Conservation (phyloP, 2,797 vertebrate species). For the Monodelphis domestica region DNA sequence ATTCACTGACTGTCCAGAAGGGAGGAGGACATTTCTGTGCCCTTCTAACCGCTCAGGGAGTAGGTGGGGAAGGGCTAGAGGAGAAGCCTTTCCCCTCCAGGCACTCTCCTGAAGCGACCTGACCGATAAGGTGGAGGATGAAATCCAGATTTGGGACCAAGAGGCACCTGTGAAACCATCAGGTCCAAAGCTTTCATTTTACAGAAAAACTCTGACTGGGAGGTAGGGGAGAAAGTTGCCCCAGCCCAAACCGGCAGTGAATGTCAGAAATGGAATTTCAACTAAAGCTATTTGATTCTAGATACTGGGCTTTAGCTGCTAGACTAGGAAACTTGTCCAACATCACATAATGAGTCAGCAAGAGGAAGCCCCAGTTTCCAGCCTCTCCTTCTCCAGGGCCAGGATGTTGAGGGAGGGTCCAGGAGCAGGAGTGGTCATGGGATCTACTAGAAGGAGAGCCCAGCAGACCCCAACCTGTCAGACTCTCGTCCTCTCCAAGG, state of each 20-base stretch:
- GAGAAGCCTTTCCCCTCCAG: not conserved
- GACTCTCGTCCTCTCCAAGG: not conserved
- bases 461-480: too few species aligned
- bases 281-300: not conserved
- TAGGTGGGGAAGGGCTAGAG: not conserved
- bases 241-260: conserved; percentile 4
- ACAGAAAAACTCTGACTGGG: not conserved
- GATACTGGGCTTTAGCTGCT: not conserved
- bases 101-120: not conserved
- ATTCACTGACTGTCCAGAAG: not conserved
- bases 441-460: not conserved
- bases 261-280: conserved; percentile 1
- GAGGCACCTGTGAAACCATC: not conserved
- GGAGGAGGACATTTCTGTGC: not conserved
- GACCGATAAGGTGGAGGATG: not conserved
- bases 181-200: not conserved
- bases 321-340: not conserved
- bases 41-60: not conserved
- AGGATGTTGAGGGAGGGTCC: not conserved
- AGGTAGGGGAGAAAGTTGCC: not conserved
- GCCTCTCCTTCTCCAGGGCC: not conserved
- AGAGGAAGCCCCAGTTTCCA: not conserved
- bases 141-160: not conserved
- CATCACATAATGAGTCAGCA: not conserved
- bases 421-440: not conserved